phyloP scores from a whole-genome alignment of 1,140 invertebrate species.

The Charaxes varanes region DNA sequence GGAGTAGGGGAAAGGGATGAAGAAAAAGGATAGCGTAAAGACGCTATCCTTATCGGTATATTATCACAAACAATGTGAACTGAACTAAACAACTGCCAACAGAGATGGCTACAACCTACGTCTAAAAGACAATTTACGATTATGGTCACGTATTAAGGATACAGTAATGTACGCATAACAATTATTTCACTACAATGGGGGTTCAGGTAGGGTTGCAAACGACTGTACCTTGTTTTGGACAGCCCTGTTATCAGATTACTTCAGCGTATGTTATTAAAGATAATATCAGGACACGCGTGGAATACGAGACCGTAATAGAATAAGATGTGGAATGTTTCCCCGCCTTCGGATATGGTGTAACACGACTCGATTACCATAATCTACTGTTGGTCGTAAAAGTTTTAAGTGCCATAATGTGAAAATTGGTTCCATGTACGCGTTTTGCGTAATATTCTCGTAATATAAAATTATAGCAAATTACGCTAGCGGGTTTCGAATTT shows the following conservation, averaged over 20 bases:
- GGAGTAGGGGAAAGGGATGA: too few relatives aligned
- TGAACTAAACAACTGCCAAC: too few relatives aligned
- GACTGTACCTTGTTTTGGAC: not conserved
- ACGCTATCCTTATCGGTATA: too few relatives aligned
- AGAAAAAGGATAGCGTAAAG: too few relatives aligned
- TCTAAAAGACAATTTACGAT: too few relatives aligned
- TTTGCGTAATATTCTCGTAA: constrained; percentile 1
- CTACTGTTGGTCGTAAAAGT: constrained; percentile 7
- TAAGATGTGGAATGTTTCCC: constrained; percentile 6
- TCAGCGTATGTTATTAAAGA: constrained; percentile 31
- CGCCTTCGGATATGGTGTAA: constrained; percentile 5
- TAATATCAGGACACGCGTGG: constrained; percentile 26
- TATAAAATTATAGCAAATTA: constrained; percentile 1
- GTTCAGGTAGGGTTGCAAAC: too few relatives aligned
- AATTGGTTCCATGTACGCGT: constrained; percentile 4
- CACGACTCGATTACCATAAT: constrained; percentile 3
- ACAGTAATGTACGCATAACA: too few relatives aligned
- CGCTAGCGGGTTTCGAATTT: too few relatives aligned
- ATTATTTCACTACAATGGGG: too few relatives aligned
- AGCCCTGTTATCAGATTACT: constrained; percentile 25
- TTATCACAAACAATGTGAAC: too few relatives aligned
- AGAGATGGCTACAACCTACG: too few relatives aligned
- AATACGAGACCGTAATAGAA: constrained; percentile 13
- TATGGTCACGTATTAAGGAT: too few relatives aligned
- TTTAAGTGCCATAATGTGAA: constrained; percentile 4